A percentile compares a stretch with the other conserved stretches of the same genome.
Evolutionary conservation across 1,140 invertebrate species (phyloP).

Genomic region (Meloidogyne floridensis): DNA sequence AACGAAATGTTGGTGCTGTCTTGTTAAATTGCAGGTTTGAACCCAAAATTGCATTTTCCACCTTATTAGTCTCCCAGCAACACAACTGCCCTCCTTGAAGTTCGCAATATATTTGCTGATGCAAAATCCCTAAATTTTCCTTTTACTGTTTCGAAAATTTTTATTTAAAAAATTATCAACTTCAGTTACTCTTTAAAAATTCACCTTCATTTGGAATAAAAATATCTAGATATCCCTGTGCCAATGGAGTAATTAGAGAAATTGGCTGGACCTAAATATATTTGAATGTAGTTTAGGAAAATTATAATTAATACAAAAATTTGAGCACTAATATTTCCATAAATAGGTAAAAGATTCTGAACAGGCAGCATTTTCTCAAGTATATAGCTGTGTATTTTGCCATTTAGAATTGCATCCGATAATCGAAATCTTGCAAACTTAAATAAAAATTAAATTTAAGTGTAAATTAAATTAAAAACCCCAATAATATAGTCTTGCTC

Average conservation of each 20-base stretch:
- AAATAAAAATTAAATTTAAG: background rate
- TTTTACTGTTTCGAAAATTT: background rate
- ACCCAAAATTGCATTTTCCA: background rate
- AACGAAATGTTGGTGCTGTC: background rate
- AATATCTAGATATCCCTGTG: constrained; percentile 25
- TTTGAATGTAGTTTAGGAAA: background rate
- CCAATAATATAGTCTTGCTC: background rate
- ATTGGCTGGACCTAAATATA: constrained; percentile 17
- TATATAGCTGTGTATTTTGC: constrained; percentile 14
- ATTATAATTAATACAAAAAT: constrained; percentile 12
- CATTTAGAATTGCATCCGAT: constrained; percentile 12
- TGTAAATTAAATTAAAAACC: background rate
- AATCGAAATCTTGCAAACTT: constrained; percentile 14
- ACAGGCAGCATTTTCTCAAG: background rate
- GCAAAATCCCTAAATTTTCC: constrained; percentile 22
- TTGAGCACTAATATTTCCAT: constrained; percentile 27
- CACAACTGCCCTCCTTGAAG: constrained; percentile 23
- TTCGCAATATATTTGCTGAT: constrained; percentile 15
- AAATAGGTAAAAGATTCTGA: constrained; percentile 21
- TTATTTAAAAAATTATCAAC: too few relatives aligned
- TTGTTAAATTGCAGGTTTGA: background rate
- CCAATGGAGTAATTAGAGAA: constrained; percentile 19
- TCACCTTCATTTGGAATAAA: constrained; percentile 20
- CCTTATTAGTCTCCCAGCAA: constrained; percentile 16
- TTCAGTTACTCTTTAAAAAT: too few relatives aligned